Conservation (phyloP, 2,113 vertebrate species). For the Melanerpes aurifrons region DNA sequence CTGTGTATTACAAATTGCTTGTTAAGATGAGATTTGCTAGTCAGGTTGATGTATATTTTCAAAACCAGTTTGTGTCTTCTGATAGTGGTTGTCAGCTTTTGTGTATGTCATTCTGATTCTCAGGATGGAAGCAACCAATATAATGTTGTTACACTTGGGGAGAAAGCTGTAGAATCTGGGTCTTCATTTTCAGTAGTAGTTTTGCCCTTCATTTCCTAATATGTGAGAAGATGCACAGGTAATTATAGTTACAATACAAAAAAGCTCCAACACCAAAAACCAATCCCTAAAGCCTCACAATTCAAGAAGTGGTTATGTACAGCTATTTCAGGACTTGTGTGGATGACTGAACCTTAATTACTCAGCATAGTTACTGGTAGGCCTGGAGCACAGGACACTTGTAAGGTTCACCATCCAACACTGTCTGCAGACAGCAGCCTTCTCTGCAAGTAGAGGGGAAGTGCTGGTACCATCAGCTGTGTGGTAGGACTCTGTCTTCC, state of each 20-base stretch:
- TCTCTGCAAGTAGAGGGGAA: background rate
- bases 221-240: background rate
- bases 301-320: background rate
- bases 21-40: background rate
- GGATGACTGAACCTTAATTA: background rate
- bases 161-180: background rate
- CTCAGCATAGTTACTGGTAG: background rate
- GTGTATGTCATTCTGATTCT: background rate
- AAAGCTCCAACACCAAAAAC: background rate
- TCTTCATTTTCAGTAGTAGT: background rate
- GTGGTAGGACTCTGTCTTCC: background rate
- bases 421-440: background rate
- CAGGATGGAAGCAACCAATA: background rate
- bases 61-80: background rate
- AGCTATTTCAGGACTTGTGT: background rate
- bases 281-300: background rate
- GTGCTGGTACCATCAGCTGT: background rate
- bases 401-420: accelerated
- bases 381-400: background rate
- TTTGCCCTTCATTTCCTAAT: background rate
- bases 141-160: background rate
- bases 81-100: background rate
- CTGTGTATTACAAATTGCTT: background rate
- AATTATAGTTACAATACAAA: background rate
- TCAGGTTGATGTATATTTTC: background rate